Conservation (phyloP, 1,140 invertebrate species). For the Ephestia elutella region DNA sequence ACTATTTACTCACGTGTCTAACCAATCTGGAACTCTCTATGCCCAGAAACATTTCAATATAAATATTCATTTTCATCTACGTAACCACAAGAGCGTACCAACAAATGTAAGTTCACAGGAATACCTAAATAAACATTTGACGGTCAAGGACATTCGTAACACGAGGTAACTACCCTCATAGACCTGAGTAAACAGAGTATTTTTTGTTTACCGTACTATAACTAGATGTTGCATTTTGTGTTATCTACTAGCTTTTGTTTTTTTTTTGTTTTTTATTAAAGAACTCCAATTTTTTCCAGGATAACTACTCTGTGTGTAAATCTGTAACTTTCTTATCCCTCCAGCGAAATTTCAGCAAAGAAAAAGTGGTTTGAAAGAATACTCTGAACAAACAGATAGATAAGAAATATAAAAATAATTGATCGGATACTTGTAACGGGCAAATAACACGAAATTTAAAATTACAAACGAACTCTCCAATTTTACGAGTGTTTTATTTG, state of each 20-base stretch:
- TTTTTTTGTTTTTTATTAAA: too few relatives aligned
- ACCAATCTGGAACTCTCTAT: not conserved
- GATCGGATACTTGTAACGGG: too few relatives aligned
- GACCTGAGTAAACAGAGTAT: not conserved
- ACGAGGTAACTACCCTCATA: not conserved
- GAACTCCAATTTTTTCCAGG: too few relatives aligned
- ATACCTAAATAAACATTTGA: not conserved
- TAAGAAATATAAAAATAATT: too few relatives aligned
- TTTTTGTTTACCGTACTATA: not conserved
- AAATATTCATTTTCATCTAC: not conserved
- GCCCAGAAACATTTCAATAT: not conserved
- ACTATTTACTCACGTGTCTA: not conserved
- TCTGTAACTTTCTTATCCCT: too few relatives aligned
- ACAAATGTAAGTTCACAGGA: not conserved
- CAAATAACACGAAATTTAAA: too few relatives aligned
- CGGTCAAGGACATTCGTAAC: not conserved
- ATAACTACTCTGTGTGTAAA: too few relatives aligned
- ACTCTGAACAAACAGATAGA: too few relatives aligned
- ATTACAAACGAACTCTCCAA: too few relatives aligned
- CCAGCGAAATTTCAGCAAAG: too few relatives aligned
- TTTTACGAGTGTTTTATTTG: too few relatives aligned
- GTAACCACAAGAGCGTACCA: not conserved
- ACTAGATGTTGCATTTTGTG: not conserved
- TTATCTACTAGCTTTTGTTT: not conserved
- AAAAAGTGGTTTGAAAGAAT: too few relatives aligned